Percentiles rank a stretch among this genome's conserved stretches.
phyloP scores from a whole-genome alignment of 1,140 invertebrate species.

The Cepaea nemoralis region DNA sequence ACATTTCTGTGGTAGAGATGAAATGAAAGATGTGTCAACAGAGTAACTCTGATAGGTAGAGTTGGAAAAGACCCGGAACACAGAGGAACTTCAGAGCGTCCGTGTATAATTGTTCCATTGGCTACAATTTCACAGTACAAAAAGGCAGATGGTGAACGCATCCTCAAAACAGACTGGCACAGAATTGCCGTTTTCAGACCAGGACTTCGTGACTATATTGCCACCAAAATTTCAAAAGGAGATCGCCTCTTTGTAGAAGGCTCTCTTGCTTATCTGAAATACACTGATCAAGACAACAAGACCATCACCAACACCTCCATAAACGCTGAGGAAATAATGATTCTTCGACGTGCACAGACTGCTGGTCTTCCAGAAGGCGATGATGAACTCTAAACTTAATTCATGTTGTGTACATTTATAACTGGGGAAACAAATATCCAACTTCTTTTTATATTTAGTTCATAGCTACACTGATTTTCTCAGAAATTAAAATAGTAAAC shows the following conservation, averaged over 20 bases:
- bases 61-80: constrained; percentile 88
- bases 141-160: constrained; percentile 48
- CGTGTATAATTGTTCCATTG: constrained; percentile 89
- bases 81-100: constrained; percentile 84
- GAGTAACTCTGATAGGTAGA: constrained; percentile 87
- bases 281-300: constrained; percentile 18
- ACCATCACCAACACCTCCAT: background rate
- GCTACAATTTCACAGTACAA: constrained; percentile 77
- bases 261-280: constrained; percentile 21
- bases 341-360: too few species aligned
- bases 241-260: constrained; percentile 24
- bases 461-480: too few species aligned
- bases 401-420: too few species aligned
- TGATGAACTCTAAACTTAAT: too few species aligned
- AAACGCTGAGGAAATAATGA: too few species aligned
- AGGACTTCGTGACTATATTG: constrained; percentile 25
- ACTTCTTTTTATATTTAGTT: too few species aligned
- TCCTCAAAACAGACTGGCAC: constrained; percentile 37
- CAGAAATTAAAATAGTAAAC: too few species aligned
- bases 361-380: too few species aligned
- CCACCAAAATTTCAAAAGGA: constrained; percentile 5
- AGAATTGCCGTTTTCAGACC: constrained; percentile 36
- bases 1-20: too few species aligned
- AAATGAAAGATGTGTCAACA: too few species aligned
- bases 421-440: too few species aligned